These are phyloP conservation scores for Sigmodon hispidus DNA, from an alignment of 2,113 vertebrate genomes.

Conservation along the genomic window DNA sequence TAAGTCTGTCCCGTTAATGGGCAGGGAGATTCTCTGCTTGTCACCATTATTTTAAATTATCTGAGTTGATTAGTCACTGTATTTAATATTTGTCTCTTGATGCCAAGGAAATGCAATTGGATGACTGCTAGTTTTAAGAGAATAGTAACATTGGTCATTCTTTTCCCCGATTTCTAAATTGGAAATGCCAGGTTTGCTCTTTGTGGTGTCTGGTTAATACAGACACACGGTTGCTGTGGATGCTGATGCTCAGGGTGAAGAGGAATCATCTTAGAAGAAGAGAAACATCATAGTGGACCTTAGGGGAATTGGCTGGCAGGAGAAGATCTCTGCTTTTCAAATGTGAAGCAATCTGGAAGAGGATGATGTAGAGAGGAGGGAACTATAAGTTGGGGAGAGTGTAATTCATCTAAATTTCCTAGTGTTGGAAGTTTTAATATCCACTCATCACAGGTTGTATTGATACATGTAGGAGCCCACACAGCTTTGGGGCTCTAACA, in stretches of 20 bases:
- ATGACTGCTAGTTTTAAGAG: background rate
- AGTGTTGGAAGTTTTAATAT: background rate
- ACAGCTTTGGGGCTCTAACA: background rate
- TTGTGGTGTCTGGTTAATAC: background rate
- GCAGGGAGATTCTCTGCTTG: background rate
- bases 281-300: background rate
- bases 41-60: background rate
- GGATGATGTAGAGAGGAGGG: background rate
- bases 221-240: background rate
- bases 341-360: background rate
- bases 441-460: background rate
- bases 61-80: background rate
- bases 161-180: background rate
- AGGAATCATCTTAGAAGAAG: background rate
- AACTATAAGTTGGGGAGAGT: background rate
- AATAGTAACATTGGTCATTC: background rate
- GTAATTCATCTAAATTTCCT: background rate
- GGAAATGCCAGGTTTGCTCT: background rate
- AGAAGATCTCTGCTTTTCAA: background rate
- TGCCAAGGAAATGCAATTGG: background rate
- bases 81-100: background rate
- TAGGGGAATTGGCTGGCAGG: background rate
- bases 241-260: background rate
- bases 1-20: background rate
- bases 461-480: background rate